Percentiles rank a stretch among this genome's conserved stretches.
Conservation (phyloP, 2,113 vertebrate genomes). For the Argyrosomus japonicus region DNA sequence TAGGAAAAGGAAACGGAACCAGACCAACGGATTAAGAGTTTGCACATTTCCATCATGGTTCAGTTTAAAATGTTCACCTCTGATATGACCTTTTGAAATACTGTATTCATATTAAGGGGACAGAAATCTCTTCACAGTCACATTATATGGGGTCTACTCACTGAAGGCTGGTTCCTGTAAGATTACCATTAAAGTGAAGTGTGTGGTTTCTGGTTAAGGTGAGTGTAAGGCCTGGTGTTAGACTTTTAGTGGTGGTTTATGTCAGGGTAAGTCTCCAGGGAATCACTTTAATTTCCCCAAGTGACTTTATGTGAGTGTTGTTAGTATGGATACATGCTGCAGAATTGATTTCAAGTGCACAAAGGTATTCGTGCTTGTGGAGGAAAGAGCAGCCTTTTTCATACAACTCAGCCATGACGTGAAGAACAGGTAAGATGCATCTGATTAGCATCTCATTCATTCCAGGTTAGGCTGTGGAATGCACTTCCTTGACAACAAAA, state of each 20-base stretch:
- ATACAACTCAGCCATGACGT: background rate
- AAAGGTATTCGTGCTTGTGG: background rate
- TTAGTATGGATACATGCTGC: background rate
- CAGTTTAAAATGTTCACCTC: background rate
- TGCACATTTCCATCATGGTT: background rate
- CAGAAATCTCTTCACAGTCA: background rate
- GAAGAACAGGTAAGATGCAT: background rate
- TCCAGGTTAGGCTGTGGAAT: constrained; percentile 23
- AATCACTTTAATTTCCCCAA: background rate
- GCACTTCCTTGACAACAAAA: constrained; percentile 49
- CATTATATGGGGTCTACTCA: background rate
- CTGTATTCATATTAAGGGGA: background rate
- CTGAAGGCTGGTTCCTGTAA: background rate
- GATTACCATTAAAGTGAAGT: background rate
- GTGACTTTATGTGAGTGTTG: background rate
- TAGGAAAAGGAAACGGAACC: background rate
- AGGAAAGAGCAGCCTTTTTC: background rate
- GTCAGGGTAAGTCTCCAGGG: background rate
- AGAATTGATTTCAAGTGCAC: background rate
- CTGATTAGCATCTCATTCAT: background rate
- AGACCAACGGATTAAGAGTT: background rate
- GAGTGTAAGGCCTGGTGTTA: background rate
- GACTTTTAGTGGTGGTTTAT: background rate
- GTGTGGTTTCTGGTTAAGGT: background rate
- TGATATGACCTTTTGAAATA: background rate